Evolutionary conservation across 2,797 vertebrate genomes (phyloP), one percentile per base, ranked within the genome.

Genomic region (Molothrus ater): DNA sequence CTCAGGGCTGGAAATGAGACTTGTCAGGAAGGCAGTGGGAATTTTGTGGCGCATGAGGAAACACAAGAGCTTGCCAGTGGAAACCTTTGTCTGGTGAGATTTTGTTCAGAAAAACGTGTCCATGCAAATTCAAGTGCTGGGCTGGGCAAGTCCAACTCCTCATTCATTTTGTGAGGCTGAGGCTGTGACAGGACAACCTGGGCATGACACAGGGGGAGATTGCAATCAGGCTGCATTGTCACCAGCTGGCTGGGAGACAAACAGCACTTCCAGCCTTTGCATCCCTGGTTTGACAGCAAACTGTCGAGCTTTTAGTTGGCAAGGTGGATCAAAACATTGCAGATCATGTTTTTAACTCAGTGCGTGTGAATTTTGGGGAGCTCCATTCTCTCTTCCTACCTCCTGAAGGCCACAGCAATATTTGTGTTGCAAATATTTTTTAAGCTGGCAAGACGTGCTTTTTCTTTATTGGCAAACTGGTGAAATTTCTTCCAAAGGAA

Each of bases 401-500:
- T 89, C 47, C 29, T 60, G 36, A 60, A 60, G 45, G 36, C 26
- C 45, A 25, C 10, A 13, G 45, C 36, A 60, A 7, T 81, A 13
- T 60, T 51, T 51, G 32, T 81, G 45, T 11, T 43, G 53, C 40
- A 48, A 86, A 1, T 61, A 12, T 54, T 60, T 89, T 64, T 59
- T 60, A 63, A 86, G 64, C 45, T 86, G 65, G 45, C 60, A 88
- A 91, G 57, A 47, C 3, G 2, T 16, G 17, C 11, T 34, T 85
- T 70, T 65, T 71, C 15, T 74, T 70, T 80, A 17, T 64, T 87
- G 63, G 64, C 85, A 92, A 82, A 45, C 57, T 86, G 66, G 28
- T 57, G 57, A 89, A 75, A 81, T n/a, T 29, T 22, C 60, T 96
- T 96, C 72, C 78, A 93, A 95, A 59, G 79, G 29, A 45, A 82